Evolutionary conservation across 2,797 vertebrate species (phyloP), one percentile per base, ranked within the genome.

Genomic region (Synanceia verrucosa): DNA sequence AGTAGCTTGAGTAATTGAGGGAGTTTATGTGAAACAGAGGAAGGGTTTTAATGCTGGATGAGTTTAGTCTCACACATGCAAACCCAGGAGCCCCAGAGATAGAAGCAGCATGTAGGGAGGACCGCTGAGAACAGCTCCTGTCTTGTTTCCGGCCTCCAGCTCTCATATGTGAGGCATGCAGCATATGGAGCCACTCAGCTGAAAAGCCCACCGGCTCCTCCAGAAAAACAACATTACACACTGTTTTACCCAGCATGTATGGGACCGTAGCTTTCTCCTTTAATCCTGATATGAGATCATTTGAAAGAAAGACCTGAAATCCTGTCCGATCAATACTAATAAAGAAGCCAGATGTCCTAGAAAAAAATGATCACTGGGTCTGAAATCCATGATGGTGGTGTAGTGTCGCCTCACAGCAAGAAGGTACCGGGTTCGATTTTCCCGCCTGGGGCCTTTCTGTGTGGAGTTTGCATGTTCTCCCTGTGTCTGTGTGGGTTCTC

Each of bases 141-240:
- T 69, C 76, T 84, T 70, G 78, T 73, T 81, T 87, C 72, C 31
- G 65, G 79, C 87, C 88, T 73, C 57, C 75, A 76, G 89, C 89
- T 84, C 80, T 90, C 88, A 84, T 86, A 91, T 92, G 92, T 85
- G 85, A 91, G 88, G 79, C 76, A 72, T 76, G 71, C 66, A 88
- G 87, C 91, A 91, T 93, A 94, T 91, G 92, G 91, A 91, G 75
- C 79, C 86, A 92, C 84, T 86, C 84, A 82, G 73, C 79, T 80
- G 88, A 84, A 88, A 91, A 88, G 61, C 87, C 77, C 78, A 78
- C 33, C 9, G 59, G 78, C 72, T 74, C 76, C 78, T 71, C 59
- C 65, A 60, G 66, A 56, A 66, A 65, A 83, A 76, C 74, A 71
- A 74, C 75, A 73, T 72, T 73, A 73, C 86, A 65, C 71, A 65